A percentile compares a stretch with the other conserved stretches of the same genome.
These are phyloP conservation scores for Drosophila suboccidentalis DNA, from an alignment of 2,888 invertebrate genomes.

Conservation along the genomic window DNA sequence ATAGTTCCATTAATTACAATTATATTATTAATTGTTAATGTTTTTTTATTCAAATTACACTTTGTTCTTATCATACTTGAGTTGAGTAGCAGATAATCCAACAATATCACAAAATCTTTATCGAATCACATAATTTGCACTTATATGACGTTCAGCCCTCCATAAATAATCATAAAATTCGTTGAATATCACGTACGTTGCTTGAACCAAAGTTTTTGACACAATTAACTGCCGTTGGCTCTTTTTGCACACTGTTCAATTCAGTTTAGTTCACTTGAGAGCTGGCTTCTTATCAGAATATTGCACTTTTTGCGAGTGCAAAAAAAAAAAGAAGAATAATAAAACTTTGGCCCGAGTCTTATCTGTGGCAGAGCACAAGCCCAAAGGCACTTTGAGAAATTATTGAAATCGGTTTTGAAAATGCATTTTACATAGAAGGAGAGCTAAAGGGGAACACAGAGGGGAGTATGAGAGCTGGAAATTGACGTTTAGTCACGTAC, in stretches of 20 bases:
- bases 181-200: slow-evolving; percentile 53
- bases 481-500: slow-evolving; percentile 82
- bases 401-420: slow-evolving; percentile 72
- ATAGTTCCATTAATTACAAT: background rate
- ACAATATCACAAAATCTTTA: slow-evolving; percentile 6
- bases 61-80: background rate
- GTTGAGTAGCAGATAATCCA: background rate
- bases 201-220: slow-evolving; percentile 72
- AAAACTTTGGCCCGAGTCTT: slow-evolving; percentile 51
- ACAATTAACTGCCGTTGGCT: slow-evolving; percentile 67
- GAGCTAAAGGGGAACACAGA: too few species aligned
- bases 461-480: slow-evolving; percentile 44
- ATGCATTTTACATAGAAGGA: slow-evolving; percentile 61
- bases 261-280: slow-evolving; percentile 34
- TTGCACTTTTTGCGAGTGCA: slow-evolving; percentile 70
- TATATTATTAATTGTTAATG: background rate
- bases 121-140: slow-evolving; percentile 24
- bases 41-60: background rate
- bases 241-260: slow-evolving; percentile 36
- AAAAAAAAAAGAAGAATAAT: slow-evolving; percentile 19
- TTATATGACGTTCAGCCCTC: background rate
- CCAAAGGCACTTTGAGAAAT: slow-evolving; percentile 62
- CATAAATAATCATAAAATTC: slow-evolving; percentile 51
- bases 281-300: slow-evolving; percentile 68
- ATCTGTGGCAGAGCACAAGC: slow-evolving; percentile 64